phyloP scores from a whole-genome alignment of 1,140 invertebrate species.

The Trichonephila clavipes region DNA sequence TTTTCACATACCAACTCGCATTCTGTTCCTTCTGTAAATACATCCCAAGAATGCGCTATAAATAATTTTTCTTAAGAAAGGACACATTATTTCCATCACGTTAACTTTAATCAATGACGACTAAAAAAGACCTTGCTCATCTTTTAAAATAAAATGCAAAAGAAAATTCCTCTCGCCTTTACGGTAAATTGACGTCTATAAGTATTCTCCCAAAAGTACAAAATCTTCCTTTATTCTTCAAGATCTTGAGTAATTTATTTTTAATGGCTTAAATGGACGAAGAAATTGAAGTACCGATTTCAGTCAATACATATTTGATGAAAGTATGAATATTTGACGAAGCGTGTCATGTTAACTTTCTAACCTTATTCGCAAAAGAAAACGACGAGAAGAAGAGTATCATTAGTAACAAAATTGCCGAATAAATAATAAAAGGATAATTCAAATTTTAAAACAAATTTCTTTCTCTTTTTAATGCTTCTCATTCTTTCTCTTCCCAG shows the following conservation, averaged over 20 bases:
- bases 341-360: conserved; percentile 39
- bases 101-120: conserved; percentile 9
- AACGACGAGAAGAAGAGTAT: background rate
- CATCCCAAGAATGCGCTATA: background rate
- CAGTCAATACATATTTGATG: conserved; percentile 53
- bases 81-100: conserved; percentile 17
- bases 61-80: background rate
- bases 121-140: background rate
- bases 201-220: background rate
- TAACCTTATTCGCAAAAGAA: background rate
- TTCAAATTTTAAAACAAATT: conserved; percentile 35
- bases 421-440: conserved; percentile 48
- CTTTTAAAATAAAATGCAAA: background rate
- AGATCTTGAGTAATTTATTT: conserved; percentile 57
- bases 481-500: background rate
- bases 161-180: background rate
- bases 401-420: conserved; percentile 26
- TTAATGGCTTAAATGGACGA: conserved; percentile 51
- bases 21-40: background rate
- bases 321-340: conserved; percentile 49
- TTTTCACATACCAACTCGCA: background rate
- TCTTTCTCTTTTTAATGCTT: conserved; percentile 7
- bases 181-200: conserved; percentile 4
- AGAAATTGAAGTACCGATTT: conserved; percentile 47
- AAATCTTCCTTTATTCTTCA: conserved; percentile 30